Conservation (phyloP, 2,113 vertebrate genomes). For the Lethenteron camtschaticum region DNA sequence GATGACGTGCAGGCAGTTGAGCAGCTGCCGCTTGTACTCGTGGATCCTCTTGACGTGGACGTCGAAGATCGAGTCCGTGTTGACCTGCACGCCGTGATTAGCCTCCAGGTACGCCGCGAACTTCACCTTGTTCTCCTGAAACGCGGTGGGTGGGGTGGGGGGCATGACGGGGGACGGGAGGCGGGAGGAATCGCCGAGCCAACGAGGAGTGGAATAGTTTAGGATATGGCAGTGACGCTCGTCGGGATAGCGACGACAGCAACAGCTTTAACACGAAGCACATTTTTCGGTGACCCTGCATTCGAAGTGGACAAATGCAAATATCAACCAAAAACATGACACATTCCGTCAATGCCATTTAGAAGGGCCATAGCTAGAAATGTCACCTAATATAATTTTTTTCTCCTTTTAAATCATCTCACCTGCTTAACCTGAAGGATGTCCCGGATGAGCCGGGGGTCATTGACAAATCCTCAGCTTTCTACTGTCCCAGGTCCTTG, state of each 20-base stretch:
- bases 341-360: too few species aligned
- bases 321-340: too few species aligned
- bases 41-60: conserved; percentile 77
- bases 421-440: conserved; percentile 74
- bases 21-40: conserved; percentile 65
- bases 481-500: conserved; percentile 41
- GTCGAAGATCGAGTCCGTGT: conserved; percentile 73
- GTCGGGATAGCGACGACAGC: too few species aligned
- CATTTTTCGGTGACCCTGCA: too few species aligned
- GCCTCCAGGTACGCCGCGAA: conserved; percentile 45
- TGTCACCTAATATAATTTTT: too few species aligned
- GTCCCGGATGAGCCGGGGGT: conserved; percentile 54
- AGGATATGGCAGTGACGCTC: too few species aligned
- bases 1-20: conserved; percentile 68
- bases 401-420: too few species aligned
- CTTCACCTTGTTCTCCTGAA: conserved; percentile 67
- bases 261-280: too few species aligned
- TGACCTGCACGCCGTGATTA: conserved; percentile 67
- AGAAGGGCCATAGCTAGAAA: too few species aligned
- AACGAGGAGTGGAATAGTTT: too few species aligned
- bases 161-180: not conserved
- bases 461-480: conserved; percentile 37
- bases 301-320: too few species aligned
- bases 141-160: not conserved
- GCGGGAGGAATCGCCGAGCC: not conserved